Base-by-base conservation (phyloP, 2,888 invertebrate species). In the Priocnemis perturbator region DNA sequence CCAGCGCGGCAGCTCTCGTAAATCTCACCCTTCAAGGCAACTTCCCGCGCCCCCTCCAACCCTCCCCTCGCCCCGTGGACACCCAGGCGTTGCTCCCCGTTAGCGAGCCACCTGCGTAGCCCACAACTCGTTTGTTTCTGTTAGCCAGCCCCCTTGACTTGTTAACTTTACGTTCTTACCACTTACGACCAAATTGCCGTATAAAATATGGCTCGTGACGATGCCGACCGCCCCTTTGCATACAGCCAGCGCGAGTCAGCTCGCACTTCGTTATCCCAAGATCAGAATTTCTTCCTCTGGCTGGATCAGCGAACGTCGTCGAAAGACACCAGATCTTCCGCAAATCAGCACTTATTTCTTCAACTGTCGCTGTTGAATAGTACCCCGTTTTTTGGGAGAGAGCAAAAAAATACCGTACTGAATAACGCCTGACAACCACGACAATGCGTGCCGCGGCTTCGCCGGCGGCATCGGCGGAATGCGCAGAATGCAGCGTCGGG, bases 81-180 rank as follows among this genome's bases (percentile, higher is more conserved):
- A 37, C 4, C 37, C 37, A 37, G 11, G 37, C 26, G 26, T 26
- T 26, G 26, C 37, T 37, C 37, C 37, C 7, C 37, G 37, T 37
- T 37, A 37, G 37, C 37, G 37, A 37, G 47, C 53, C 59, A 50
- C 53, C 67, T 45, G 58, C 48, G 50, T 20, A 20, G 15, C 52
- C 64, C 60, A 7, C 73, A 61, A 76, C 77, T 78, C 78, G 78
- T 83, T 84, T 82, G 77, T 80, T 81, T 75, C 71, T 77, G 74
- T 84, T 83, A 79, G 66, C 72, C 65, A 61, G 62, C 60, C 57
- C 71, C 73, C 69, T 58, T 64, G 72, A 78, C 81, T 79, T 79
- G 77, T 81, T 82, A 79, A 82, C 78, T 82, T 79, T 71, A 69
- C 71, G 70, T 76, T 76, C 70, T 76, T 78, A 76, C 79, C 81